A percentile compares a stretch with the other conserved stretches of the same genome.
These are phyloP conservation scores for Sialis lutaria DNA, from an alignment of 2,888 invertebrate genomes.

Conservation along the genomic window DNA sequence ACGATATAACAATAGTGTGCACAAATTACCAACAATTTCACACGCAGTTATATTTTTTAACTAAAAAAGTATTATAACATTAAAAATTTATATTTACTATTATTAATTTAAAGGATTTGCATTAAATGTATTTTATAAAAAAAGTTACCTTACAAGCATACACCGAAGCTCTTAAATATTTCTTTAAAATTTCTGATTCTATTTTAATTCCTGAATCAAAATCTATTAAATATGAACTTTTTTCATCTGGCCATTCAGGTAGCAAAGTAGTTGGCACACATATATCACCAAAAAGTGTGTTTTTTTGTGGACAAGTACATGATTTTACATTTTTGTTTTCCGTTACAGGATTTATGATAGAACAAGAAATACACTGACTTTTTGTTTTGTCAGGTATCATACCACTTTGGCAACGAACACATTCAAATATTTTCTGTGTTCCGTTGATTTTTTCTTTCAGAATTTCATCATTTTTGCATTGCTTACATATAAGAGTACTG, in stretches of 20 bases:
- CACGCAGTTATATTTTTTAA: slow-evolving; percentile 35
- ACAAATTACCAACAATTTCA: slow-evolving; percentile 48
- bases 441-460: slow-evolving; percentile 24
- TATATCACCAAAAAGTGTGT: slow-evolving; percentile 11
- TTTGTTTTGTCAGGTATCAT: slow-evolving; percentile 22
- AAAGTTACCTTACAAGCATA: slow-evolving; percentile 26
- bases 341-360: slow-evolving; percentile 7
- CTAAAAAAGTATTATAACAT: slow-evolving; percentile 5
- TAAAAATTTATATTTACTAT: slow-evolving; percentile 5
- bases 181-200: slow-evolving; percentile 9
- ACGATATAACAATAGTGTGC: slow-evolving; percentile 36
- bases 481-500: slow-evolving; percentile 19
- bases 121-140: background rate
- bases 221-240: slow-evolving; percentile 20
- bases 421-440: slow-evolving; percentile 18
- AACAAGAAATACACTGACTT: slow-evolving; percentile 24
- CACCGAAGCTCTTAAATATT: slow-evolving; percentile 21
- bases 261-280: slow-evolving; percentile 20
- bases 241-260: slow-evolving; percentile 20
- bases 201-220: slow-evolving; percentile 15
- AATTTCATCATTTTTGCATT: slow-evolving; percentile 11
- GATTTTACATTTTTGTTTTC: slow-evolving; percentile 13
- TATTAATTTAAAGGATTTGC: slow-evolving; percentile 1
- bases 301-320: slow-evolving; percentile 21
- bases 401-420: slow-evolving; percentile 24